Conservation (phyloP, 2,113 vertebrate species). For the Mionectes macconnelli region DNA sequence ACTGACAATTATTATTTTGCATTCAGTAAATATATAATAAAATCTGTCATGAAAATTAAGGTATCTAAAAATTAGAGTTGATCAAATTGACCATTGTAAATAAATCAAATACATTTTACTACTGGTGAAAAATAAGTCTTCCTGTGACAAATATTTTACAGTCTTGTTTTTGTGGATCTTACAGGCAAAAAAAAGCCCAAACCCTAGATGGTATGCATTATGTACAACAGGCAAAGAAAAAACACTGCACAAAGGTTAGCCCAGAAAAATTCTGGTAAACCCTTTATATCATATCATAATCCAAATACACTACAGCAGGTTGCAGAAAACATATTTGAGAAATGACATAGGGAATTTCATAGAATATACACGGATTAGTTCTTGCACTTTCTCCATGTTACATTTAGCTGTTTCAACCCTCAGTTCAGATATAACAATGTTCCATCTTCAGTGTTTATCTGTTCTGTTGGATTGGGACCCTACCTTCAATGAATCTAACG, state of each 20-base stretch:
- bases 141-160: not conserved
- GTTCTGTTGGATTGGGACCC: not conserved
- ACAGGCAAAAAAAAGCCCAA: accelerated
- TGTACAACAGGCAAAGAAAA: slow-evolving; percentile 4
- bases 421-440: not conserved
- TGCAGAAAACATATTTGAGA: slow-evolving; percentile 10
- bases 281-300: not conserved
- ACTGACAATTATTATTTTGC: not conserved
- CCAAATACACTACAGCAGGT: not conserved
- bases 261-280: slow-evolving; percentile 14
- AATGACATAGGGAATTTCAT: not conserved
- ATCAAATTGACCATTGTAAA: not conserved
- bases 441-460: not conserved
- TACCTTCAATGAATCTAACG: not conserved
- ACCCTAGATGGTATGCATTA: not conserved
- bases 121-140: not conserved
- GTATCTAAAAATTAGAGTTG: not conserved
- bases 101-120: not conserved
- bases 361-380: not conserved
- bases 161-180: not conserved
- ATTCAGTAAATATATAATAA: not conserved
- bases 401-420: not conserved
- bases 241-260: not conserved
- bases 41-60: not conserved
- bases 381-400: not conserved